phyloP scores from a whole-genome alignment of 2,888 invertebrate genomes.

The Platerodrilus igneus region DNA sequence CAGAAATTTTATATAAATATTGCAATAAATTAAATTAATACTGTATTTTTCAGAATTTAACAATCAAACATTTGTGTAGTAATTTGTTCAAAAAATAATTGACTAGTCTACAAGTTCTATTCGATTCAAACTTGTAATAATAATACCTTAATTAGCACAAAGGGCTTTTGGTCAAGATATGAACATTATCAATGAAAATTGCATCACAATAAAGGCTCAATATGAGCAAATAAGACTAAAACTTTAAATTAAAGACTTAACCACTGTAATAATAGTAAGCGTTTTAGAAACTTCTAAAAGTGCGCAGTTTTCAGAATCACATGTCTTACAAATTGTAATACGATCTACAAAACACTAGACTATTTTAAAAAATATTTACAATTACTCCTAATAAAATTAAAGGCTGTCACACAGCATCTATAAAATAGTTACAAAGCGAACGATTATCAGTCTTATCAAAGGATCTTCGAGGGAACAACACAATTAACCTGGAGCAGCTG shows the following conservation, averaged over 20 bases:
- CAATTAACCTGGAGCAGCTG: constrained; percentile 27
- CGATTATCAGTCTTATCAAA: constrained; percentile 43
- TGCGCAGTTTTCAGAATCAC: constrained; percentile 31
- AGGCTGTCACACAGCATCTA: constrained; percentile 19
- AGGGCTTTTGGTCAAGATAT: constrained; percentile 24
- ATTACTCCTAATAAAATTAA: constrained; percentile 30
- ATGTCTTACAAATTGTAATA: constrained; percentile 22
- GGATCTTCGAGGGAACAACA: constrained; percentile 38
- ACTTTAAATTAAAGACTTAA: constrained; percentile 20
- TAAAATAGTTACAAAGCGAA: constrained; percentile 26
- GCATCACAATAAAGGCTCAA: constrained; percentile 34
- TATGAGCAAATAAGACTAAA: constrained; percentile 31
- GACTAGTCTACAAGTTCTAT: constrained; percentile 17
- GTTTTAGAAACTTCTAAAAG: constrained; percentile 18
- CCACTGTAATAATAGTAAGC: constrained; percentile 22
- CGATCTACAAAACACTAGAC: constrained; percentile 16
- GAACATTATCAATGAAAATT: constrained; percentile 25
- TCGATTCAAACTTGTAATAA: no score
- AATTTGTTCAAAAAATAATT: constrained; percentile 16
- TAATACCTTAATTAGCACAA: no score
- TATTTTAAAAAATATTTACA: constrained; percentile 29
- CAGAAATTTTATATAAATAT: constrained; percentile 19
- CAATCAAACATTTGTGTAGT: constrained; percentile 12
- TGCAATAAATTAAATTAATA: constrained; percentile 26
- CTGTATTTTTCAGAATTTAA: constrained; percentile 22